These are phyloP conservation scores for Drosophila nikananu DNA, from an alignment of 1,140 invertebrate species.

Conservation along the genomic window DNA sequence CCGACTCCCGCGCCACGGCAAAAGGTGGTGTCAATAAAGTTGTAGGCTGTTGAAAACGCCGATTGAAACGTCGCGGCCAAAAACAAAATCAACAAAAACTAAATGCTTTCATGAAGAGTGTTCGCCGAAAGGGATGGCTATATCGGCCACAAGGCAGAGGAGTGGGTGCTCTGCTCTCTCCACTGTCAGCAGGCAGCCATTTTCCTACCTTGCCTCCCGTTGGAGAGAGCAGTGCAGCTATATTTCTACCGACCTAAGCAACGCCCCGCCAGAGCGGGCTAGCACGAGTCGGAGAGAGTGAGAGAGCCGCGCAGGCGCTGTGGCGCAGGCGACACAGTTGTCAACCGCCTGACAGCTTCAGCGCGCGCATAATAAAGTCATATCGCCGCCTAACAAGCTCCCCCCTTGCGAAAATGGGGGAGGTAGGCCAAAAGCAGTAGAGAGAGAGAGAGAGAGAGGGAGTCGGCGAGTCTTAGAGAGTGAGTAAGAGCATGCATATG, in stretches of 20 bases:
- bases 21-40: constrained; percentile 79
- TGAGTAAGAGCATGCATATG: neutral
- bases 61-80: constrained; percentile 80
- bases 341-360: constrained; percentile 82
- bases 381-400: constrained; percentile 77
- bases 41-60: constrained; percentile 65
- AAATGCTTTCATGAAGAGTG: constrained; percentile 65
- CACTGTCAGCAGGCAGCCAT: constrained; percentile 70
- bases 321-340: constrained; percentile 71
- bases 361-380: constrained; percentile 81
- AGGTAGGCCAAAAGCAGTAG: neutral
- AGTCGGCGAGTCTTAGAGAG: neutral
- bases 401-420: constrained; percentile 41
- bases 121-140: neutral
- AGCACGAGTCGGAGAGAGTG: constrained; percentile 16
- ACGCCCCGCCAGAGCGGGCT: constrained; percentile 50
- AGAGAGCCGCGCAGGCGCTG: constrained; percentile 61
- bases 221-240: constrained; percentile 47
- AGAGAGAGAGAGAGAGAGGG: neutral
- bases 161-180: constrained; percentile 65
- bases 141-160: neutral
- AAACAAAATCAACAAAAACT: constrained; percentile 79
- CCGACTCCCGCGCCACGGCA: constrained; percentile 16
- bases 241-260: constrained; percentile 17
- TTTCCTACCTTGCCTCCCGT: constrained; percentile 46